Base-by-base conservation (phyloP, 1,140 invertebrate genomes). In the Lanistes nyassanus region DNA sequence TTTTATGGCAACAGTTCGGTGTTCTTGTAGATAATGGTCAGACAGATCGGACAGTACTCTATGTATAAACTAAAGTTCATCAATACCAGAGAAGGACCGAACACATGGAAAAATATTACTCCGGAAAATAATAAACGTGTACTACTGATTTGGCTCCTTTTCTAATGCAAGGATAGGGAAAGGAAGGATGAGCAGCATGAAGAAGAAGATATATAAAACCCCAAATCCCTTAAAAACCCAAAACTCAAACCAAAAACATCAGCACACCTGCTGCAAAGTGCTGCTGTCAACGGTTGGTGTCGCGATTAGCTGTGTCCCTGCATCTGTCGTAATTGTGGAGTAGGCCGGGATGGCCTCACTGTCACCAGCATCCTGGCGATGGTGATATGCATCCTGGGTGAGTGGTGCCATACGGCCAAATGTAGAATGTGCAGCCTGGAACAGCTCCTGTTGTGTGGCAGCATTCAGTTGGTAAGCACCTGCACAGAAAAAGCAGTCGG, bases 201-300 rank as follows among this genome's bases (percentile, higher is more conserved):
- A 23, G 31, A 60, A 60, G 31, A 42, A 21, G 13, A 71, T 70
- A 36, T 37, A n/a, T n/a, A 62, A n/a, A n/a, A 64, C 21, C 2
- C 68, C 68, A 55, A 55, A 21, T 23, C 47, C n/a, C 4, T 21
- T n/a, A 74, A 23, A 9, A 9, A 66, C 62, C 53, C 56, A 21
- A 29, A 55, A 21, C 5, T 72, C 31, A 60, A 60, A 13, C 23
- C 13, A 53, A 53, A 53, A 53, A 60, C 0, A 3, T 31, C 60
- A n/a, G 39, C 66, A 71, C 37, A 68, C 76, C 75, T 80, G 80
- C 29, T 76, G 78, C 2, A 84, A 60, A 7, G 83, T 80, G 26
- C 82, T 84, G 64, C 83, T 85, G 72, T 84, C 84, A 9, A 84
- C 82, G 23, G 78, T 73, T 11, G 80, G 79, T 2, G 78, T 79